A percentile compares a stretch with the other conserved stretches of the same genome.
Conservation (phyloP, 1,140 invertebrate genomes). For the Pseudoatta argentina region DNA sequence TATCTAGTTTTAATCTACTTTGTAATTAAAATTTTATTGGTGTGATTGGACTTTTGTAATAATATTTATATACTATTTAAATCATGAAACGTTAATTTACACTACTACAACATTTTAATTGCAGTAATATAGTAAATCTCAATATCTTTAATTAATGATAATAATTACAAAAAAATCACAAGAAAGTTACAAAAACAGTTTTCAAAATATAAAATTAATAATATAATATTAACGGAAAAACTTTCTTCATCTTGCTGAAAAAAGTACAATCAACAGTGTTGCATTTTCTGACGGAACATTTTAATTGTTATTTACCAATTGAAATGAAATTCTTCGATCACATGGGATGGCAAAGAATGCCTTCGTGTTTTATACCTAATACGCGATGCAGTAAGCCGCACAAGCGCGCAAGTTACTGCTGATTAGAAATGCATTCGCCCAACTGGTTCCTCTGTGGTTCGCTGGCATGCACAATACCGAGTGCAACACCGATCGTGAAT, state of each 20-base stretch:
- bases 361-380: constrained; percentile 35
- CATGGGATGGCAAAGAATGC: constrained; percentile 25
- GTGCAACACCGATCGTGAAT: constrained; percentile 13
- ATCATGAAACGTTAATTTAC: background rate
- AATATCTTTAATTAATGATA: background rate
- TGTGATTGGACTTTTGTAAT: background rate
- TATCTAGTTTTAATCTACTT: background rate
- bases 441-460: background rate
- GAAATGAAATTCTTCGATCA: constrained; percentile 10
- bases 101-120: background rate
- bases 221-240: background rate
- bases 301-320: background rate
- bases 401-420: constrained; percentile 26
- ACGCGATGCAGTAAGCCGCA: constrained; percentile 15
- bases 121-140: background rate
- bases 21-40: background rate
- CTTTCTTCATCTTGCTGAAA: background rate
- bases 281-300: background rate
- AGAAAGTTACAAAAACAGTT: background rate
- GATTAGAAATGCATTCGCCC: constrained; percentile 57
- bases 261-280: background rate
- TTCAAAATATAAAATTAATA: background rate
- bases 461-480: constrained; percentile 16
- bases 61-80: background rate
- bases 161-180: background rate